A percentile compares a stretch with the other conserved stretches of the same genome.
Conservation (phyloP, 2,888 invertebrate species). For the Ametastegia equiseti region DNA sequence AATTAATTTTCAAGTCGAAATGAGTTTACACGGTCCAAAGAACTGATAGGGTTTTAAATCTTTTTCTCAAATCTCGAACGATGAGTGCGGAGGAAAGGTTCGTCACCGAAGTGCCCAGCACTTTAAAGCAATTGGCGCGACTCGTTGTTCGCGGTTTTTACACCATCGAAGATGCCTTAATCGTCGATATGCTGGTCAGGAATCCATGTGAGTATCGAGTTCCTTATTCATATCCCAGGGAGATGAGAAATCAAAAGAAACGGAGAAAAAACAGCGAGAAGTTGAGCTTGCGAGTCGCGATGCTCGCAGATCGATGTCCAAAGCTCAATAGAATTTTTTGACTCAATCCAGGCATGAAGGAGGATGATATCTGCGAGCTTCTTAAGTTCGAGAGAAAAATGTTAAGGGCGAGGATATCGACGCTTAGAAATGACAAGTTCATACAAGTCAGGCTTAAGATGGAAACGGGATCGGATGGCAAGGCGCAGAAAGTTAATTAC, state of each 20-base stretch:
- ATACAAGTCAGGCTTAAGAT: conserved; percentile 94
- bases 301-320: neutral
- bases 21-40: too few relatives aligned
- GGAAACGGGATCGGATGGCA: conserved; percentile 96
- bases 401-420: conserved; percentile 91
- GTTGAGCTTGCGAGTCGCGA: neutral
- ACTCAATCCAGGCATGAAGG: conserved; percentile 86
- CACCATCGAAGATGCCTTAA: conserved; percentile 93
- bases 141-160: conserved; percentile 96
- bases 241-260: neutral
- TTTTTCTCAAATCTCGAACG: too few relatives aligned
- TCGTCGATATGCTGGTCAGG: conserved; percentile 96
- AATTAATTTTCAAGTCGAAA: too few relatives aligned
- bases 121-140: conserved; percentile 93
- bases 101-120: conserved; percentile 95
- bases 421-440: conserved; percentile 94
- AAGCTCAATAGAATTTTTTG: too few relatives aligned
- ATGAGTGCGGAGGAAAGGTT: conserved; percentile 85
- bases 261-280: neutral
- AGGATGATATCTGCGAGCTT: conserved; percentile 93
- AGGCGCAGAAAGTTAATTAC: conserved; percentile 97
- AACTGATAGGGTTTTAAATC: too few relatives aligned
- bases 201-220: conserved; percentile 88
- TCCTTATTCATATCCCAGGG: neutral
- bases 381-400: conserved; percentile 96